A percentile compares a stretch with the other conserved stretches of the same genome.
Evolutionary conservation across 2,113 vertebrate genomes (phyloP).

Genomic region (Serilophus lunatus): DNA sequence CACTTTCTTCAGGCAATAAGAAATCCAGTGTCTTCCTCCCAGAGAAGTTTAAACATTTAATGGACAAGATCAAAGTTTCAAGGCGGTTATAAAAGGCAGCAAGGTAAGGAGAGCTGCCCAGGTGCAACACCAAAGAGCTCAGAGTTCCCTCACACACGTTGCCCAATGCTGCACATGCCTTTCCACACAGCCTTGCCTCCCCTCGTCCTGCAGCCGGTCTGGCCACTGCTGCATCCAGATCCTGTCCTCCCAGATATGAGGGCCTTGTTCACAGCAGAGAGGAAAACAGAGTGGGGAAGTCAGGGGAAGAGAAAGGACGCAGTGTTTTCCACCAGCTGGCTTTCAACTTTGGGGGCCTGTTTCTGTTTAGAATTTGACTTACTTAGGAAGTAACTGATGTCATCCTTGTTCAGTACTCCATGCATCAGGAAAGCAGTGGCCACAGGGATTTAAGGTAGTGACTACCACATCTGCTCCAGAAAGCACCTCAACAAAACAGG

Average conservation of each 20-base stretch:
- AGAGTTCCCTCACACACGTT: fast-evolving
- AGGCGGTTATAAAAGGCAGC: fast-evolving
- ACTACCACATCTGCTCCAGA: background rate
- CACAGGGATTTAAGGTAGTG: background rate
- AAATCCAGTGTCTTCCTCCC: background rate
- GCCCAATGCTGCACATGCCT: fast-evolving
- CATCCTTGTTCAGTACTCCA: fast-evolving
- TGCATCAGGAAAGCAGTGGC: background rate
- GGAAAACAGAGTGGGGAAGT: background rate
- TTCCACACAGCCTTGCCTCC: background rate
- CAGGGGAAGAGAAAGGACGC: background rate
- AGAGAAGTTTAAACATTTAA: background rate
- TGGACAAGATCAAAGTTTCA: background rate
- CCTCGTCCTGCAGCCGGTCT: fast-evolving
- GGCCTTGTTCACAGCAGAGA: fast-evolving
- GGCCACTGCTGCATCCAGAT: fast-evolving
- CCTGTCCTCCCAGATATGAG: background rate
- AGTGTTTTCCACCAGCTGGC: background rate
- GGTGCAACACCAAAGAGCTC: fast-evolving
- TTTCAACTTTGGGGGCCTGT: background rate
- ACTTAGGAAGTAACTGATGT: background rate
- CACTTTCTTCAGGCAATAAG: background rate
- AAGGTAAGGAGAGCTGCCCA: background rate
- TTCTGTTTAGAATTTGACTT: background rate
- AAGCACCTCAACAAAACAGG: background rate